A percentile compares a stretch with the other conserved stretches of the same genome.
Evolutionary conservation across 1,140 invertebrate species (phyloP).

Genomic region (Teleogryllus occipitalis): DNA sequence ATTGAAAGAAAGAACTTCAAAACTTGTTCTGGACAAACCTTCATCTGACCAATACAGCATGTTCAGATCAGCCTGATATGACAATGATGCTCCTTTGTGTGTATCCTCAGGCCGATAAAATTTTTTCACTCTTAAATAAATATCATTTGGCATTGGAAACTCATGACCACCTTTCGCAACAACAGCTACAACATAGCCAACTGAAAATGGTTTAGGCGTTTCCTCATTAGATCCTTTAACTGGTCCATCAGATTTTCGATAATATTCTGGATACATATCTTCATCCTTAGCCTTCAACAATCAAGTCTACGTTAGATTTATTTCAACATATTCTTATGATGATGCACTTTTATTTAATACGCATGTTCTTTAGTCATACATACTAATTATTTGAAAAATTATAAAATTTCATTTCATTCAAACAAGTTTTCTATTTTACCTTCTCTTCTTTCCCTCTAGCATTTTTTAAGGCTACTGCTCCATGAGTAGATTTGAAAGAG

Average conservation of each 20-base stretch:
- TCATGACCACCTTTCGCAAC: slow-evolving; percentile 42
- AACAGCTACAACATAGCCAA: slow-evolving; percentile 56
- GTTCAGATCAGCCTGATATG: slow-evolving; percentile 59
- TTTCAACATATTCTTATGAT: neutral
- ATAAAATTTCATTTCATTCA: neutral
- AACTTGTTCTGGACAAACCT: slow-evolving; percentile 34
- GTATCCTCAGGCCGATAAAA: slow-evolving; percentile 75
- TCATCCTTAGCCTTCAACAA: slow-evolving; percentile 47
- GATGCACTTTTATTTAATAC: neutral
- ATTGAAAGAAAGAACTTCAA: neutral
- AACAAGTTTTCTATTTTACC: neutral
- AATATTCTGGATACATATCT: slow-evolving; percentile 66
- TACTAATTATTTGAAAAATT: too few relatives aligned
- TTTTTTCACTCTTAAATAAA: slow-evolving; percentile 58
- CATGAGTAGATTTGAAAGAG: slow-evolving; percentile 42
- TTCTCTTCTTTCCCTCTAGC: neutral
- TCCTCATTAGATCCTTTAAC: slow-evolving; percentile 64
- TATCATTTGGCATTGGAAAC: slow-evolving; percentile 44
- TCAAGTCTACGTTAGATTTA: neutral
- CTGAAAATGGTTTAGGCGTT: slow-evolving; percentile 66
- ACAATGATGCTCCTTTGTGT: slow-evolving; percentile 40
- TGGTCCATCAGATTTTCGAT: slow-evolving; percentile 59
- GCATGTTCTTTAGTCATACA: too few relatives aligned
- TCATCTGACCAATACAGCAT: slow-evolving; percentile 70
- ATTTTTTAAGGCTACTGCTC: too few relatives aligned